Evolutionary conservation across 1,140 invertebrate genomes (phyloP).

Genomic region (Nebria ingens): DNA sequence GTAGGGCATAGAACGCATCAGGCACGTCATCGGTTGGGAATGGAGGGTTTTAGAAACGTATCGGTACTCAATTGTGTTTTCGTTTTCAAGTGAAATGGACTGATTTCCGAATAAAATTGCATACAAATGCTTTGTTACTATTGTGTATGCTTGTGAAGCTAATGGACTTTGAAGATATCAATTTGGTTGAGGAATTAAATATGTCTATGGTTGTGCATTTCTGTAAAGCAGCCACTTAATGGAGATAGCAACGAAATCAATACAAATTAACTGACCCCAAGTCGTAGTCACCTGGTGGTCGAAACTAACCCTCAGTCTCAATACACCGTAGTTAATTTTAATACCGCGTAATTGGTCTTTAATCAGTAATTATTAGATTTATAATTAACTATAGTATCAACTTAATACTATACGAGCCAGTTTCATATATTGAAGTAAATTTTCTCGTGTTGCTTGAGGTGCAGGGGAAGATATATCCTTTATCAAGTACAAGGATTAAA

Average conservation of each 20-base stretch:
- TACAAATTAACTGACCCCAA: not conserved
- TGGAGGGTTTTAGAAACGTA: no score
- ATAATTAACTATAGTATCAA: slow-evolving; percentile 1
- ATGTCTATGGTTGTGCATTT: not conserved
- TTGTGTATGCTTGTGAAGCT: no score
- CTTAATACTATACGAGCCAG: slow-evolving; percentile 1
- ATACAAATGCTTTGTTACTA: no score
- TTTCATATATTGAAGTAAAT: not conserved
- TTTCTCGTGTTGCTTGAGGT: no score
- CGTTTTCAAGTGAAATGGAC: no score
- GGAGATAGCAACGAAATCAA: not conserved
- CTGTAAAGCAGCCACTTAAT: not conserved
- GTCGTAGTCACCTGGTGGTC: not conserved
- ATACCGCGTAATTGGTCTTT: slow-evolving; percentile 1
- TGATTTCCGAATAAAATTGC: no score
- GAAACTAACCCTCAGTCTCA: not conserved
- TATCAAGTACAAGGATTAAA: slow-evolving; percentile 12
- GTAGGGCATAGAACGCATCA: no score
- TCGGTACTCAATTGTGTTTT: no score
- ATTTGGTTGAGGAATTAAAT: no score
- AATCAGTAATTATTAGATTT: slow-evolving; percentile 10
- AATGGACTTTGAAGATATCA: no score
- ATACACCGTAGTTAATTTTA: slow-evolving; percentile 6
- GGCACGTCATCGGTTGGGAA: no score
- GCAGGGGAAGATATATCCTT: slow-evolving; percentile 7